Conservation (phyloP, 2,888 invertebrate species). For the Caenorhabditis drosophilae region DNA sequence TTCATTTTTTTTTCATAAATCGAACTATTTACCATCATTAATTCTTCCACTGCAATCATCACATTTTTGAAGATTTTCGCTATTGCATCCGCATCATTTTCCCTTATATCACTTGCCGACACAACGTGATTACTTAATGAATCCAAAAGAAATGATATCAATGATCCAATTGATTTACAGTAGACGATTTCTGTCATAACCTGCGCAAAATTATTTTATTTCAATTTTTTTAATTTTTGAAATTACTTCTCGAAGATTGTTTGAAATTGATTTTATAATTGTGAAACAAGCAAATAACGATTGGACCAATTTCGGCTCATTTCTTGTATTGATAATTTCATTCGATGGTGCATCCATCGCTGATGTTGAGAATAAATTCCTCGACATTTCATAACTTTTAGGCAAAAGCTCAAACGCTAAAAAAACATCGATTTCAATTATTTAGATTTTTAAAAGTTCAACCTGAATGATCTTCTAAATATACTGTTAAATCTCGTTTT, state of each 20-base stretch:
- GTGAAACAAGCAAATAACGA: conserved; percentile 39
- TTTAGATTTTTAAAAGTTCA: too few species aligned
- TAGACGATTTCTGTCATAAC: conserved; percentile 57
- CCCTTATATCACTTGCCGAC: conserved; percentile 35
- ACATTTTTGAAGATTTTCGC: conserved; percentile 40
- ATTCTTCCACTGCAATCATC: conserved; percentile 37
- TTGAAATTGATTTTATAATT: conserved; percentile 50
- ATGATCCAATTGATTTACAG: conserved; percentile 53
- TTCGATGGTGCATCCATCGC: conserved; percentile 11
- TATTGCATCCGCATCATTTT: conserved; percentile 39
- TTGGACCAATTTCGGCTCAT: conserved; percentile 30
- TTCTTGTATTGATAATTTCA: conserved; percentile 9
- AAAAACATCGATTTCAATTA: neutral
- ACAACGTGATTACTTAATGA: conserved; percentile 40
- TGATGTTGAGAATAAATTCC: neutral
- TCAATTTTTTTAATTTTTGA: neutral
- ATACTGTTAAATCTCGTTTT: conserved; percentile 37
- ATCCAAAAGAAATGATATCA: conserved; percentile 56
- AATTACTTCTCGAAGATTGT: conserved; percentile 59
- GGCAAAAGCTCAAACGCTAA: conserved; percentile 29
- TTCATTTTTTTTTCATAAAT: conserved; percentile 1
- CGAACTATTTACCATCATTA: conserved; percentile 24
- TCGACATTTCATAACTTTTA: conserved; percentile 13
- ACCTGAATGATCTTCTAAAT: conserved; percentile 18
- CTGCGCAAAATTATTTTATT: conserved; percentile 1